Base-by-base conservation (phyloP, 2,888 invertebrate genomes). In the Yponomeuta cagnagella region DNA sequence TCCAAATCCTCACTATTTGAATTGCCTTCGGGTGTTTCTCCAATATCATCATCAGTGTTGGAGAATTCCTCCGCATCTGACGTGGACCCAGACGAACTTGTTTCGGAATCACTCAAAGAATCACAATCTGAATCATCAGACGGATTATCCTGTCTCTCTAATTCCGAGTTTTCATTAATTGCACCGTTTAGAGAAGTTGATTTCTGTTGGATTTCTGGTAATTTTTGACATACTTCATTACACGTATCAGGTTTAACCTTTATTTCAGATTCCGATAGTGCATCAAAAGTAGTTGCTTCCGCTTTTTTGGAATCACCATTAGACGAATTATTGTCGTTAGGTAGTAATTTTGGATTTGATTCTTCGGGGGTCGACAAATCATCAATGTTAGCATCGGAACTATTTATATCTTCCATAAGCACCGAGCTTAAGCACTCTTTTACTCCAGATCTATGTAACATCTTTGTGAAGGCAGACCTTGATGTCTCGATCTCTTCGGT, bases 41-140 rank as follows among this genome's bases (percentile, higher is more conserved):
- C 52, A 43, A 43, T 43, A 15, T 58, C 52, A 5, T 58, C 5
- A 58, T 58, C 52, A 15, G 52, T 15, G 12, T 58, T 58, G 15
- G 52, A 58, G 52, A 12, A 58, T 58, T 58, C 15, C 12, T 58
- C 52, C 15, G 52, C 15, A 2, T 58, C 52, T 4, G 52, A 58
- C 15, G 52, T 58, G 52, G 52, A 58, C 52, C 15, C 52, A 58
- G 52, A 58, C 5, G 52, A 58, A 58, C 52, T 58, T 58, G 52
- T 58, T 58, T 58, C 52, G 15, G 52, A 58, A 58, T 58, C 52
- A 15, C 52, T 58, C 52, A 58, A 58, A 58, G 52, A 58, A 58
- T 58, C 52, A 58, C 15, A 58, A 58, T 58, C 52, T 58, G 52
- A 58, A 58, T 58, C 52, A 58, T 58, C 52, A 58, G 52, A 58